Evolutionary conservation across 2,113 vertebrate genomes (phyloP).

Genomic region (Alexandromys fortis): DNA sequence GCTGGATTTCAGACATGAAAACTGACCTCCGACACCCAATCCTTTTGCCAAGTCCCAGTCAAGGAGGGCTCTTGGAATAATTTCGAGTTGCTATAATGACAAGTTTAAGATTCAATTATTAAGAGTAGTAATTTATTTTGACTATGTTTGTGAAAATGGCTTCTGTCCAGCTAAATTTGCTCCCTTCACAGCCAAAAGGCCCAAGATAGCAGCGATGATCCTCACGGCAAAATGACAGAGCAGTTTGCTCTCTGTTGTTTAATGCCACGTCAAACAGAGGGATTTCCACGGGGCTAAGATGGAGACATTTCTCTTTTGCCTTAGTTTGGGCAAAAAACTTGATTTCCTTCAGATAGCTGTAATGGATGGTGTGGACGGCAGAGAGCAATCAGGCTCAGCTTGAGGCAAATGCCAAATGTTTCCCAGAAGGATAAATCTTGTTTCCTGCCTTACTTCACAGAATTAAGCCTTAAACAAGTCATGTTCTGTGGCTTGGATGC

Average conservation of each 20-base stretch:
- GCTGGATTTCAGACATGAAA: slow-evolving; percentile 79
- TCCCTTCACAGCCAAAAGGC: slow-evolving; percentile 85
- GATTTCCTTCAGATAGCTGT: slow-evolving; percentile 89
- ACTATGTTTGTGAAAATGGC: slow-evolving; percentile 84
- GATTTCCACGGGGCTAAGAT: slow-evolving; percentile 85
- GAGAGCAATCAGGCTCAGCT: slow-evolving; percentile 91
- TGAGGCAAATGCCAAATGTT: slow-evolving; percentile 89
- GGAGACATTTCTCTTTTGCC: slow-evolving; percentile 84
- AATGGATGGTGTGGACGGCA: slow-evolving; percentile 92
- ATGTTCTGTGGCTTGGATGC: slow-evolving; percentile 89
- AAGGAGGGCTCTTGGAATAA: slow-evolving; percentile 81
- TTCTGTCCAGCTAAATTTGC: slow-evolving; percentile 80
- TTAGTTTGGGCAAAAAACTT: slow-evolving; percentile 86
- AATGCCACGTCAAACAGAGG: slow-evolving; percentile 88
- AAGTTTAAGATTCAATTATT: slow-evolving; percentile 85
- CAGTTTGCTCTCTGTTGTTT: slow-evolving; percentile 83
- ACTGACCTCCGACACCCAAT: slow-evolving; percentile 68
- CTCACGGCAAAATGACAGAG: slow-evolving; percentile 78
- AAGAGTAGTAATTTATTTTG: slow-evolving; percentile 85
- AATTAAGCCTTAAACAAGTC: slow-evolving; percentile 91
- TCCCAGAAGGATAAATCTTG: slow-evolving; percentile 92
- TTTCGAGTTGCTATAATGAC: slow-evolving; percentile 82
- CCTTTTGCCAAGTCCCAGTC: slow-evolving; percentile 74
- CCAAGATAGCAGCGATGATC: slow-evolving; percentile 85
- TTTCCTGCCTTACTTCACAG: slow-evolving; percentile 93